phyloP scores from a whole-genome alignment of 2,888 invertebrate species.

The Thereva unica region DNA sequence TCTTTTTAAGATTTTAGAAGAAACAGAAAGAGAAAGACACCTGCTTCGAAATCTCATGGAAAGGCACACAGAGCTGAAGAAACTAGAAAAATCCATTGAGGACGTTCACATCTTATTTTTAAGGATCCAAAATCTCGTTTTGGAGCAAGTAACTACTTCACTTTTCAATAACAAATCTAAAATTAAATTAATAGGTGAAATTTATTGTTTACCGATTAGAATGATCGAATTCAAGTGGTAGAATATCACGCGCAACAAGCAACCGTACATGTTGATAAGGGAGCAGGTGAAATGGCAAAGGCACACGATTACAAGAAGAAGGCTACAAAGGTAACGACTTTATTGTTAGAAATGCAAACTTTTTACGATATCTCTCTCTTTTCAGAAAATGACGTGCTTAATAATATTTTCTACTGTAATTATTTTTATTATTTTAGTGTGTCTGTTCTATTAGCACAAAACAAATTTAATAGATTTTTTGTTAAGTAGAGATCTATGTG shows the following conservation, averaged over 20 bases:
- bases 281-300: constrained; percentile 50
- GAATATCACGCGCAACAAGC: constrained; percentile 58
- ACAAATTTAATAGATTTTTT: neutral
- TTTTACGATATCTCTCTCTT: constrained; percentile 17
- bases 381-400: constrained; percentile 40
- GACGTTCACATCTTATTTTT: constrained; percentile 57
- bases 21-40: constrained; percentile 56
- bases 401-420: constrained; percentile 33
- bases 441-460: constrained; percentile 14
- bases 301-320: constrained; percentile 46
- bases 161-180: neutral
- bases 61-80: constrained; percentile 55
- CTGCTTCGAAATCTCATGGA: constrained; percentile 55
- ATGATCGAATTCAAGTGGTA: constrained; percentile 56
- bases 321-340: constrained; percentile 45
- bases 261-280: constrained; percentile 53
- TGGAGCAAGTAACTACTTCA: constrained; percentile 51
- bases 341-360: neutral
- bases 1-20: constrained; percentile 54
- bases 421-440: constrained; percentile 37
- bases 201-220: constrained; percentile 43
- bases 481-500: too few relatives aligned
- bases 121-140: constrained; percentile 56
- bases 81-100: constrained; percentile 56
- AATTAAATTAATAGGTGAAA: too few relatives aligned